Base-by-base conservation (phyloP, 2,888 invertebrate genomes). In the Andrena flavipes region DNA sequence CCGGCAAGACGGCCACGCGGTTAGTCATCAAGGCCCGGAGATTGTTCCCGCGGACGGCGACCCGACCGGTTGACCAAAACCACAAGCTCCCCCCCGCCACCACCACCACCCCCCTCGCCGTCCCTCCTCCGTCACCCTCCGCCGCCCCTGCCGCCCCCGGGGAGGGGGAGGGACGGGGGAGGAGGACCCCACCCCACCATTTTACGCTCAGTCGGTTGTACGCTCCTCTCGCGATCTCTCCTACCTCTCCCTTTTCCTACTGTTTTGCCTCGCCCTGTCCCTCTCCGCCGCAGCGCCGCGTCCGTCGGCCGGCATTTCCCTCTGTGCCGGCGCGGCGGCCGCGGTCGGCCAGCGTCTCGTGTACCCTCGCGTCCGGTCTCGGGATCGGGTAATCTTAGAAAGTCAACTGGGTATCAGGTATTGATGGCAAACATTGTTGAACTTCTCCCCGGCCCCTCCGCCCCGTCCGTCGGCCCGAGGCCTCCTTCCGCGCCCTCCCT, bases 1-100 rank as follows among this genome's bases (percentile, higher is more conserved):
- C 82, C 80, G 85, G 84, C 86, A 89, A 88, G 89, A 89, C 91
- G 89, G 83, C 88, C 91, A 89, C 91, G 90, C 89, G 91, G 91
- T 91, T 90, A 91, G 91, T 91, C 90, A 91, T 91, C 91, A 90
- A 90, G 90, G 86, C 88, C 89, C 90, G 80, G 86, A 89, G 90
- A 90, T 88, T 90, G 88, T 91, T 89, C 88, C 84, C 82, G 83
- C 82, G 88, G 82, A 82, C 87, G 88, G 88, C 88, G 85, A 87
- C 85, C 86, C 89, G 86, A 89, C 90, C 90, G 89, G 88, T 91
- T 90, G 89, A 90, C 90, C 89, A 86, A 90, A 91, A 91, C 90
- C 90, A 88, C 90, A 90, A 87, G 82, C 87, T 84, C 85, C 86
- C n/a, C n/a, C n/a, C n/a, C n/a, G n/a, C n/a, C n/a, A n/a, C n/a